These are phyloP conservation scores for Montipora foliosa DNA, from an alignment of 64 coral and sea anemone species.

Conservation along the genomic window DNA sequence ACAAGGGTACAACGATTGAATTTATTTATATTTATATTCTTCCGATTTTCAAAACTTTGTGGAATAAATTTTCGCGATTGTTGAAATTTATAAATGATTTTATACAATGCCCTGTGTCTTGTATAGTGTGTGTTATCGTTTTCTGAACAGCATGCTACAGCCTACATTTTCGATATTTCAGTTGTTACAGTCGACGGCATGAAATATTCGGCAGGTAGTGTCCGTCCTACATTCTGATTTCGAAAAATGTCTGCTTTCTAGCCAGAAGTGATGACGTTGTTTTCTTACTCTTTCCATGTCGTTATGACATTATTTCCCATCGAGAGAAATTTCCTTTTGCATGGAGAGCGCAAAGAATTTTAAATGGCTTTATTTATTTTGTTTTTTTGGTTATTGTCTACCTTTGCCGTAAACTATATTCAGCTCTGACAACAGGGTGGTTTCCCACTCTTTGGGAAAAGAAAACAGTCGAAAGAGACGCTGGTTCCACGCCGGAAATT, in stretches of 20 bases:
- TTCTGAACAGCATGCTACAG: not conserved
- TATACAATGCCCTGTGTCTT: not conserved
- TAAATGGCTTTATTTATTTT: not conserved
- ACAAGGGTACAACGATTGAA: not conserved
- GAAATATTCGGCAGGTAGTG: not conserved
- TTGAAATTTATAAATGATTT: not conserved
- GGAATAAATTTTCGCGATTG: not conserved
- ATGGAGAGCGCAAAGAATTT: not conserved
- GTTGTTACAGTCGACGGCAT: not conserved
- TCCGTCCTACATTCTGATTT: not conserved
- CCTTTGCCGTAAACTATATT: not conserved
- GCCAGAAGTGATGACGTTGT: not conserved
- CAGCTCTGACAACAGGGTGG: too few relatives aligned
- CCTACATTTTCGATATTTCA: not conserved
- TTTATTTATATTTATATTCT: not conserved
- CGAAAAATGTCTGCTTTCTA: not conserved
- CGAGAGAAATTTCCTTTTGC: conserved; percentile 31
- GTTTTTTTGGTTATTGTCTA: not conserved
- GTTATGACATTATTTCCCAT: conserved; percentile 5
- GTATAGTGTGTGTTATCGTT: not conserved
- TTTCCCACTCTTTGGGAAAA: too few relatives aligned
- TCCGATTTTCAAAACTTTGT: not conserved
- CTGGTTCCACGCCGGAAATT: not conserved
- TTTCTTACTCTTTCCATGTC: not conserved
- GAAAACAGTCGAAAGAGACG: too few relatives aligned